phyloP scores from a whole-genome alignment of 2,888 invertebrate genomes.

The Xanthia icteritia region DNA sequence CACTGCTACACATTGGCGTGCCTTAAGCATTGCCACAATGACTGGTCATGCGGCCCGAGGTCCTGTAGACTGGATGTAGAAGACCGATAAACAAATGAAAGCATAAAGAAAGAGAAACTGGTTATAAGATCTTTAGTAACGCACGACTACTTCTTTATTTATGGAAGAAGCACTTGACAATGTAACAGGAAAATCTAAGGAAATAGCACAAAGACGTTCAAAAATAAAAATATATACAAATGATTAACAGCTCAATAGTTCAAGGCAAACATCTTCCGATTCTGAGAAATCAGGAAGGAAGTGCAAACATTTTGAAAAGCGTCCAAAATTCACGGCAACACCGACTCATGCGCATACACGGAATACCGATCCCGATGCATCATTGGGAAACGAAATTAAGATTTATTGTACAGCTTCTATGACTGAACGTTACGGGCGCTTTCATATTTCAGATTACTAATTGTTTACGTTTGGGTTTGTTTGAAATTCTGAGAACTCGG shows the following conservation, averaged over 20 bases:
- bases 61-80: not conserved
- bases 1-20: not conserved
- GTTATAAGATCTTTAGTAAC: not conserved
- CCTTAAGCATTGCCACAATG: not conserved
- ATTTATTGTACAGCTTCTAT: constrained; percentile 54
- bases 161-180: not conserved
- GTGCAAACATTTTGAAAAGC: constrained; percentile 59
- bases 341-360: constrained; percentile 61
- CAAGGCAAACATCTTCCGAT: constrained; percentile 39
- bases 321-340: constrained; percentile 58
- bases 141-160: not conserved
- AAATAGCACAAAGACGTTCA: not conserved
- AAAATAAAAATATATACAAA: constrained; percentile 13
- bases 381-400: constrained; percentile 54
- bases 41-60: not conserved
- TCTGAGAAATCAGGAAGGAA: constrained; percentile 65
- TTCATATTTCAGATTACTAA: constrained; percentile 60
- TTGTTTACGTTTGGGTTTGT: constrained; percentile 54
- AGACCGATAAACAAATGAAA: not conserved
- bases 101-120: not conserved
- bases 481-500: constrained; percentile 49
- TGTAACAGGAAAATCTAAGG: constrained; percentile 1
- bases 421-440: constrained; percentile 34
- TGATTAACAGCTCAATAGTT: constrained; percentile 34
- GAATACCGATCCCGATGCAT: constrained; percentile 60